Conservation (phyloP, 2,113 vertebrate genomes). For the Sylvilagus bachmani region DNA sequence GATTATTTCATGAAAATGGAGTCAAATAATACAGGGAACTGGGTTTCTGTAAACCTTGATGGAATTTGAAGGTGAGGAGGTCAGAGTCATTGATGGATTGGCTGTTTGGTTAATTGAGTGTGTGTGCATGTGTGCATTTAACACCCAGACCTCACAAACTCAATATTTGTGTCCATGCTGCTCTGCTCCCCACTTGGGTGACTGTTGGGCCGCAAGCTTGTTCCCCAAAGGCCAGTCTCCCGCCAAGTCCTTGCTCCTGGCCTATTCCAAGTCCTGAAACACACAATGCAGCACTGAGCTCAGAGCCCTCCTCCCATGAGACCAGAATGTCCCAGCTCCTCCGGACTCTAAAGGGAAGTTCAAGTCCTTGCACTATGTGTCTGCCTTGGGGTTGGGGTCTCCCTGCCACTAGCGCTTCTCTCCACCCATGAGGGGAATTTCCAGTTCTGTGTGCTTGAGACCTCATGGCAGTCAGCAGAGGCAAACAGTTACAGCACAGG, state of each 20-base stretch:
- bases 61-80: neutral
- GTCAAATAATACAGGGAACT: neutral
- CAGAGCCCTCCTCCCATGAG: neutral
- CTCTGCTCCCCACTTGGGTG: neutral
- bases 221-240: neutral
- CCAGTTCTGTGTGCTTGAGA: neutral
- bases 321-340: neutral
- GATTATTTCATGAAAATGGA: neutral
- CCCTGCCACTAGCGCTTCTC: neutral
- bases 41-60: neutral
- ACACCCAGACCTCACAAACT: neutral
- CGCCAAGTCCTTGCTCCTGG: neutral
- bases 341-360: neutral
- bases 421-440: neutral
- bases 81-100: no score
- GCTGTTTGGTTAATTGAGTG: neutral
- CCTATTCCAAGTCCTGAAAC: neutral
- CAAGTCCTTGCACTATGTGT: neutral
- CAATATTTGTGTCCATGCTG: neutral
- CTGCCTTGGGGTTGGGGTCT: rapidly evolving
- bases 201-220: neutral
- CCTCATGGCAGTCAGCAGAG: neutral
- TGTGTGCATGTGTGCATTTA: neutral
- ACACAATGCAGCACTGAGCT: neutral
- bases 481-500: neutral